Evolutionary conservation across 2,888 invertebrate genomes (phyloP).

Genomic region (Drosophila mimetica): DNA sequence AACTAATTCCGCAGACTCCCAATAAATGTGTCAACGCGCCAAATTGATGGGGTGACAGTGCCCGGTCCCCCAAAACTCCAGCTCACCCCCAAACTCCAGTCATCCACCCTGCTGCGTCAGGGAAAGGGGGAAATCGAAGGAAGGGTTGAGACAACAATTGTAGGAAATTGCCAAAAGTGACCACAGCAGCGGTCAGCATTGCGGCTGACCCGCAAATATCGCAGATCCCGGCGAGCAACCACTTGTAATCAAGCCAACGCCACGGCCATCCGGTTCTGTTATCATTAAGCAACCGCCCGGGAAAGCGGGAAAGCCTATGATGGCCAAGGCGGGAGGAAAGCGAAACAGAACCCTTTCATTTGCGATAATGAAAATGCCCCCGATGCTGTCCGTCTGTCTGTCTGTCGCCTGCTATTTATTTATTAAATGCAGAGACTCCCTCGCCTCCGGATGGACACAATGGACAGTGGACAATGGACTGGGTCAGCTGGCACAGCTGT

Average conservation of each 20-base stretch:
- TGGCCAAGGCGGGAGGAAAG: no score
- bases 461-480: conserved; percentile 33
- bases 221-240: conserved; percentile 22
- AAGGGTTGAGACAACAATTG: conserved; percentile 64
- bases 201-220: conserved; percentile 38
- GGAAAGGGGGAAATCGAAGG: background rate
- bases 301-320: no score
- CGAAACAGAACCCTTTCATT: conserved; percentile 58
- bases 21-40: conserved; percentile 73
- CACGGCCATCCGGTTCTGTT: conserved; percentile 63
- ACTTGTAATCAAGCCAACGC: conserved; percentile 43
- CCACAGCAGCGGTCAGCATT: conserved; percentile 71
- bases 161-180: conserved; percentile 79
- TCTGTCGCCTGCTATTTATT: conserved; percentile 73
- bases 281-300: conserved; percentile 69
- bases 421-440: conserved; percentile 65
- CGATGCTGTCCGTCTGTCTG: conserved; percentile 41
- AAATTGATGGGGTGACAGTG: conserved; percentile 57
- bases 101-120: conserved; percentile 8
- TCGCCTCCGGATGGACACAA: conserved; percentile 16
- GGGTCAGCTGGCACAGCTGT: conserved; percentile 77
- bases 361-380: conserved; percentile 69
- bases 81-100: conserved; percentile 18
- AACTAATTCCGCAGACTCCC: conserved; percentile 55
- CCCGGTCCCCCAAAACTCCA: conserved; percentile 7